phyloP scores from a whole-genome alignment of 2,888 invertebrate genomes.

The Plebejus anna region DNA sequence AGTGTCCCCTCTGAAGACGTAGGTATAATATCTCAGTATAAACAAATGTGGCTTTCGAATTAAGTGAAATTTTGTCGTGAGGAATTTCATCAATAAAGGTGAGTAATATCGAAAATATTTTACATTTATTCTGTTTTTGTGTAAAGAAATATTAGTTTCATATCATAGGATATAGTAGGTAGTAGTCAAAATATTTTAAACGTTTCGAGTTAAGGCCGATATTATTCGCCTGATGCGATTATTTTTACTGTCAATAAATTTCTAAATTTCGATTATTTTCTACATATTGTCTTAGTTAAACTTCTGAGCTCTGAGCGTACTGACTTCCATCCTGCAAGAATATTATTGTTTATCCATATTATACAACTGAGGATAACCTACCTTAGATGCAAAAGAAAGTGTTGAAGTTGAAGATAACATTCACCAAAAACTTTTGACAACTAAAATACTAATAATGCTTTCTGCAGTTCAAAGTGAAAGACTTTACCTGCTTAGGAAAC shows the following conservation, averaged over 20 bases:
- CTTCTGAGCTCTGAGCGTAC: neutral
- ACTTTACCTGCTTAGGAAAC: no score
- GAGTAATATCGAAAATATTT: slow-evolving; percentile 37
- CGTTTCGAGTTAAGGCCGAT: neutral
- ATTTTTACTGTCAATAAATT: neutral
- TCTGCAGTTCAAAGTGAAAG: no score
- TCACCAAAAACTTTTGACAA: no score
- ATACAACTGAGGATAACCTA: neutral
- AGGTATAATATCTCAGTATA: neutral
- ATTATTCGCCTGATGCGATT: neutral
- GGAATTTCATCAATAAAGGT: slow-evolving; percentile 49
- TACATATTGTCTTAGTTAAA: neutral
- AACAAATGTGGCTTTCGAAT: slow-evolving; percentile 28
- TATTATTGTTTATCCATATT: neutral
- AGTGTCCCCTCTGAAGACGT: neutral
- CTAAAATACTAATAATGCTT: no score
- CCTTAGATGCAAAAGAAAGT: neutral
- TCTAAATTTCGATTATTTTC: neutral
- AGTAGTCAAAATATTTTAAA: neutral
- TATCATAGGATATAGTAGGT: neutral
- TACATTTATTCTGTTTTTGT: neutral
- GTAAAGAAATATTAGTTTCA: neutral
- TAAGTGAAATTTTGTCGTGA: slow-evolving; percentile 36
- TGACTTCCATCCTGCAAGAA: neutral
- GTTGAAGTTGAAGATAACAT: neutral